Conservation (phyloP, 2,888 invertebrate genomes). For the Rhyacophila evoluta region DNA sequence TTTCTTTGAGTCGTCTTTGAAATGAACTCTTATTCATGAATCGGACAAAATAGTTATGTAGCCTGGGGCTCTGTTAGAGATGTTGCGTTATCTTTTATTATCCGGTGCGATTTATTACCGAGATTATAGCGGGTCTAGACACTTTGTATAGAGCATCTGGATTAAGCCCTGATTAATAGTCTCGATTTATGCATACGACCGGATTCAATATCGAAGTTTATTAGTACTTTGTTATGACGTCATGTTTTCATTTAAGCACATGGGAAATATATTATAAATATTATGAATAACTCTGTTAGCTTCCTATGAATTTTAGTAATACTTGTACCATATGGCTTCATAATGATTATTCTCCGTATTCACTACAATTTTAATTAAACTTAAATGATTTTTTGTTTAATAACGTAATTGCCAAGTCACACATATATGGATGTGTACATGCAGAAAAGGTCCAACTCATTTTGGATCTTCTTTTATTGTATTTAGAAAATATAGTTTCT, state of each 20-base stretch:
- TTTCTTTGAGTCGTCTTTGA: not conserved
- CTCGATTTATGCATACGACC: not conserved
- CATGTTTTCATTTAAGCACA: not conserved
- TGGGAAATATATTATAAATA: too few relatives aligned
- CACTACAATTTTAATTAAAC: too few relatives aligned
- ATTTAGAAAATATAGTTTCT: too few relatives aligned
- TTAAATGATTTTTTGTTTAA: too few relatives aligned
- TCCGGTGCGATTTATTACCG: not conserved
- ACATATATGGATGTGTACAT: too few relatives aligned
- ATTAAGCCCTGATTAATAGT: slow-evolving; percentile 8
- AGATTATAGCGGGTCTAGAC: slow-evolving; percentile 14
- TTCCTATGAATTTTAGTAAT: too few relatives aligned
- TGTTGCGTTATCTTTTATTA: slow-evolving; percentile 10
- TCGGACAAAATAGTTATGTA: not conserved
- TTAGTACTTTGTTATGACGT: not conserved
- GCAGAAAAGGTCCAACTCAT: too few relatives aligned
- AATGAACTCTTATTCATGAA: not conserved
- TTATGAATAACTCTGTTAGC: too few relatives aligned
- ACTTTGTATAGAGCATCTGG: not conserved
- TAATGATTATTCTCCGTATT: too few relatives aligned
- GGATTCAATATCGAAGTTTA: not conserved
- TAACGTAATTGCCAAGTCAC: too few relatives aligned
- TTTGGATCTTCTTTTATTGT: too few relatives aligned
- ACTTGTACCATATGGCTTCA: too few relatives aligned
- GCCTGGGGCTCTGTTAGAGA: not conserved